Conservation (phyloP, 2,888 invertebrate species). For the Pyrrhia umbra region DNA sequence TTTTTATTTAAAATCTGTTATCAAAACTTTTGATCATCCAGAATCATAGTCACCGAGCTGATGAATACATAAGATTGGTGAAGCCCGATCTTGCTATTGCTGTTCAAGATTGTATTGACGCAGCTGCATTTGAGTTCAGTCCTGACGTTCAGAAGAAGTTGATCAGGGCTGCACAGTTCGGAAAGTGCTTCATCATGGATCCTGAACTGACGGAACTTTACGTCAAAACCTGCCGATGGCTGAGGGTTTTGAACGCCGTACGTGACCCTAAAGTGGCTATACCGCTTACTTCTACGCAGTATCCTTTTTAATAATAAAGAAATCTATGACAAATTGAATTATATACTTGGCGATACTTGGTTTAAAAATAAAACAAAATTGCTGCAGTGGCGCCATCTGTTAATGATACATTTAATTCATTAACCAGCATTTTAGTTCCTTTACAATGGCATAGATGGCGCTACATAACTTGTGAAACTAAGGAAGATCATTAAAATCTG, state of each 20-base stretch:
- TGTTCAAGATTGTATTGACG: constrained; percentile 97
- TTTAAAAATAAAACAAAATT: not conserved
- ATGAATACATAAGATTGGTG: constrained; percentile 97
- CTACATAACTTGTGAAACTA: not conserved
- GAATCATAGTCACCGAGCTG: constrained; percentile 97
- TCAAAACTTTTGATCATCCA: constrained; percentile 68
- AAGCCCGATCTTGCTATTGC: constrained; percentile 95
- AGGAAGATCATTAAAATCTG: too few species aligned
- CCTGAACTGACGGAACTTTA: constrained; percentile 94
- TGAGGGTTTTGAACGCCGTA: constrained; percentile 97
- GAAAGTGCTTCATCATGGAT: constrained; percentile 96
- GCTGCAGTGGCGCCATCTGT: not conserved
- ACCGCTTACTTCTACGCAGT: constrained; percentile 97
- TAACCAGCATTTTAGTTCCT: not conserved
- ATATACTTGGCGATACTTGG: too few species aligned
- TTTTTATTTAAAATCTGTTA: not conserved
- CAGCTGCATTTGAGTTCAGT: constrained; percentile 97
- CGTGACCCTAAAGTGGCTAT: constrained; percentile 96
- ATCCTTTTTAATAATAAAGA: constrained; percentile 88
- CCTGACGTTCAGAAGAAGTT: constrained; percentile 96
- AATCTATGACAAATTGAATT: too few species aligned
- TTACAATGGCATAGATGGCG: not conserved
- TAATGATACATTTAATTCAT: not conserved
- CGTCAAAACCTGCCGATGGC: constrained; percentile 95
- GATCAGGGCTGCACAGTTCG: constrained; percentile 97